phyloP scores from a whole-genome alignment of 2,888 invertebrate species.

The Philonicus albiceps region DNA sequence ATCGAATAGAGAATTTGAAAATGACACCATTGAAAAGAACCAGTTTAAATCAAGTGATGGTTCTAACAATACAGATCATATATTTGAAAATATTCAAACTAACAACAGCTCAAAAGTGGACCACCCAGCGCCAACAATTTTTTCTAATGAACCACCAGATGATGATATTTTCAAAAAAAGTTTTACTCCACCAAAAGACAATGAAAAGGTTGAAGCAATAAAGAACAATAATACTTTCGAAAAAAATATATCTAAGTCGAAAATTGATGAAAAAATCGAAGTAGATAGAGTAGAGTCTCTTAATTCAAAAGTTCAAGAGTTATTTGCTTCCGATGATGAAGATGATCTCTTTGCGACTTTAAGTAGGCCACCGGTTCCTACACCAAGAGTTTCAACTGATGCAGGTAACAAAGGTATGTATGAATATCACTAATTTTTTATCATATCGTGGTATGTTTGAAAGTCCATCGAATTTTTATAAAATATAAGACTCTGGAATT shows the following conservation, averaged over 20 bases:
- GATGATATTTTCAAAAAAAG: constrained; percentile 44
- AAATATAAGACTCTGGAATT: too few relatives aligned
- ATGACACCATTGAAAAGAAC: neutral
- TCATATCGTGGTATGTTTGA: neutral
- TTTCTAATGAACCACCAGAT: constrained; percentile 47
- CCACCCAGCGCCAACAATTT: constrained; percentile 62
- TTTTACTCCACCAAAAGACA: neutral
- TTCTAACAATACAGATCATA: neutral
- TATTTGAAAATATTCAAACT: constrained; percentile 55
- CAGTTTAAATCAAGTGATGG: neutral
- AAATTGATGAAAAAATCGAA: neutral
- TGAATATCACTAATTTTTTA: neutral
- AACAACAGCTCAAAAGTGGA: constrained; percentile 69
- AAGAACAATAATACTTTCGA: neutral
- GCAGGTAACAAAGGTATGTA: neutral
- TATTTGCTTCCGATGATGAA: neutral
- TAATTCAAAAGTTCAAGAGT: neutral
- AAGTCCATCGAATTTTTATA: too few relatives aligned
- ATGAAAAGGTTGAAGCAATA: constrained; percentile 11
- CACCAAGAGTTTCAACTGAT: neutral
- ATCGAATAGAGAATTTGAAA: neutral
- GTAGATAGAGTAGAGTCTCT: neutral
- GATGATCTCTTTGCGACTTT: neutral
- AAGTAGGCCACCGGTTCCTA: neutral
- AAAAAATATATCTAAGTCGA: neutral